phyloP scores from a whole-genome alignment of 2,888 invertebrate species.

The Villa cingulata region DNA sequence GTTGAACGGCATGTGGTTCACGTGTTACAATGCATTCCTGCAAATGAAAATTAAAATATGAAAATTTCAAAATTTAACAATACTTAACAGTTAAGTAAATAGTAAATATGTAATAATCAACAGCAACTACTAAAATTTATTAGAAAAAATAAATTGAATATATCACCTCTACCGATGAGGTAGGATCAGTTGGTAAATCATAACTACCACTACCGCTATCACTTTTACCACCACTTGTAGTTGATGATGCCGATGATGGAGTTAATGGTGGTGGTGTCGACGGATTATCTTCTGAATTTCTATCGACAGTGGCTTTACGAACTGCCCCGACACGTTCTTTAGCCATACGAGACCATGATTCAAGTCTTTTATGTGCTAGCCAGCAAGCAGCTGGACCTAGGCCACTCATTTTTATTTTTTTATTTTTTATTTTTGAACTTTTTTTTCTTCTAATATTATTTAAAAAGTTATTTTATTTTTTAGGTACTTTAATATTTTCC shows the following conservation, averaged over 20 bases:
- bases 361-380: conserved; percentile 62
- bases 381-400: conserved; percentile 61
- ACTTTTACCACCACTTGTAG: conserved; percentile 31
- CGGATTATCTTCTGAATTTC: conserved; percentile 24
- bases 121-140: too few species aligned
- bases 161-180: conserved; percentile 26
- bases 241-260: conserved; percentile 33
- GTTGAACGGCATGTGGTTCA: conserved; percentile 49
- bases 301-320: conserved; percentile 32
- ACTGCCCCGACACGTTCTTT: conserved; percentile 45
- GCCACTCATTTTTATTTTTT: conserved; percentile 42
- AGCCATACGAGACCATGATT: conserved; percentile 63
- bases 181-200: conserved; percentile 29
- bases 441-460: too few species aligned
- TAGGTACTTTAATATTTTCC: too few species aligned
- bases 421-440: too few species aligned
- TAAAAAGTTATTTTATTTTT: too few species aligned
- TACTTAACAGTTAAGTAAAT: too few species aligned
- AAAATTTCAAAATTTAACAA: too few species aligned
- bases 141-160: neutral
- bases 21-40: conserved; percentile 53
- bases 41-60: conserved; percentile 10
- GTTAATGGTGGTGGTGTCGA: conserved; percentile 34
- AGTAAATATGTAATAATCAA: too few species aligned
- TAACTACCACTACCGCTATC: conserved; percentile 32